Conservation (phyloP, 2,888 invertebrate species). For the Panzeria rudis region DNA sequence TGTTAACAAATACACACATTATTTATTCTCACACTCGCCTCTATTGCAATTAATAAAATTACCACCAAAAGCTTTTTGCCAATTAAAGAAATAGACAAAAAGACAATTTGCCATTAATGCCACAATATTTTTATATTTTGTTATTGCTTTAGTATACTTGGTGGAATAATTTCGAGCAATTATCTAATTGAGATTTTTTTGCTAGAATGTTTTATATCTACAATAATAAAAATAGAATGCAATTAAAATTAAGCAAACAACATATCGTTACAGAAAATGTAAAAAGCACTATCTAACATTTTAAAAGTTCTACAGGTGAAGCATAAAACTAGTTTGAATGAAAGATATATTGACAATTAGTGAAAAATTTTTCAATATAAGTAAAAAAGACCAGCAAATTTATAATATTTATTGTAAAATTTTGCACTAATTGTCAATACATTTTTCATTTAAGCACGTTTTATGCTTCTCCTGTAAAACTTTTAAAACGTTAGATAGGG, state of each 20-base stretch:
- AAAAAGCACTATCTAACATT: too few relatives aligned
- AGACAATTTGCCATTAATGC: conserved; percentile 34
- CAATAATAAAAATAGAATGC: conserved; percentile 8
- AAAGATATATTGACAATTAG: too few relatives aligned
- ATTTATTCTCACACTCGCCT: conserved; percentile 1
- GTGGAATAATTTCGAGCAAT: conserved; percentile 57
- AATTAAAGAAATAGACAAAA: conserved; percentile 42
- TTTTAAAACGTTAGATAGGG: too few relatives aligned
- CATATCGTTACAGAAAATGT: background rate
- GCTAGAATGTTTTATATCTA: conserved; percentile 2
- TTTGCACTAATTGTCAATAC: too few relatives aligned
- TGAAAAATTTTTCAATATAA: too few relatives aligned
- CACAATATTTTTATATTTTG: conserved; percentile 40
- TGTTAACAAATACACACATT: conserved; percentile 39
- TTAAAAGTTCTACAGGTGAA: too few relatives aligned
- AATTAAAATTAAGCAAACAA: background rate
- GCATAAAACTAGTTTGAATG: too few relatives aligned
- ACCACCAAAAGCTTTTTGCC: conserved; percentile 51
- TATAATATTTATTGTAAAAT: too few relatives aligned
- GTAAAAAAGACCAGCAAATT: too few relatives aligned
- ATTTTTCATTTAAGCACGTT: too few relatives aligned
- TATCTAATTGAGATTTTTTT: conserved; percentile 68
- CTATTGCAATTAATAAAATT: conserved; percentile 58
- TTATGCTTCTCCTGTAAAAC: too few relatives aligned
- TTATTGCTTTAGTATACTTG: conserved; percentile 53